Evolutionary conservation across 2,888 invertebrate genomes (phyloP).

Genomic region (Ormyrus thymus): DNA sequence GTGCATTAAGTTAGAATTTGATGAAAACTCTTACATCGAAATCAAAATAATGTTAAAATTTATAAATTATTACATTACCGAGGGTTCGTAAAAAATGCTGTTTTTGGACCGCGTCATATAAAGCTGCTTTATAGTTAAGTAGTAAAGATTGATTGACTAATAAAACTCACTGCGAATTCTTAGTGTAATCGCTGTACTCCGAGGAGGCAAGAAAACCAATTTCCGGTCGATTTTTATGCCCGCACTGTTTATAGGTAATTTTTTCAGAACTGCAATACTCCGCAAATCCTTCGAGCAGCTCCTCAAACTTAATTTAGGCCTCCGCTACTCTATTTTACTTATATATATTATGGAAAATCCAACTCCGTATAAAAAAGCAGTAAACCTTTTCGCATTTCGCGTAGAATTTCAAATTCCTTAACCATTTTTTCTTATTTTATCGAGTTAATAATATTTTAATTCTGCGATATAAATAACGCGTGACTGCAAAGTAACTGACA

Average conservation of each 20-base stretch:
- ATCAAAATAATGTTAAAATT: too few species aligned
- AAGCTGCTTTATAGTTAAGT: slow-evolving; percentile 4
- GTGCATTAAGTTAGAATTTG: too few species aligned
- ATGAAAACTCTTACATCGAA: too few species aligned
- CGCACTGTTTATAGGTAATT: slow-evolving; percentile 21
- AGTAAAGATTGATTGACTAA: slow-evolving; percentile 32
- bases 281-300: background rate
- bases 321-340: background rate
- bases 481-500: background rate
- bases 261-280: background rate
- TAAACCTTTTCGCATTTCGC: too few species aligned
- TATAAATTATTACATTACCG: too few species aligned
- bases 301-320: background rate
- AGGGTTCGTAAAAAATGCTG: too few species aligned
- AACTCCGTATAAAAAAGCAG: too few species aligned
- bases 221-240: slow-evolving; percentile 23
- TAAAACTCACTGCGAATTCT: slow-evolving; percentile 21
- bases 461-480: too few species aligned
- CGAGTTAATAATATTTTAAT: too few species aligned
- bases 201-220: slow-evolving; percentile 22
- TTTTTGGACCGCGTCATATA: background rate
- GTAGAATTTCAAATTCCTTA: too few species aligned
- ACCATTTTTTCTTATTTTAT: too few species aligned
- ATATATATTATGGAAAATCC: too few species aligned
- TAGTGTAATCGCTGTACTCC: slow-evolving; percentile 26